Evolutionary conservation across 2,888 invertebrate genomes (phyloP).

Genomic region (Diadegma fenestrale): DNA sequence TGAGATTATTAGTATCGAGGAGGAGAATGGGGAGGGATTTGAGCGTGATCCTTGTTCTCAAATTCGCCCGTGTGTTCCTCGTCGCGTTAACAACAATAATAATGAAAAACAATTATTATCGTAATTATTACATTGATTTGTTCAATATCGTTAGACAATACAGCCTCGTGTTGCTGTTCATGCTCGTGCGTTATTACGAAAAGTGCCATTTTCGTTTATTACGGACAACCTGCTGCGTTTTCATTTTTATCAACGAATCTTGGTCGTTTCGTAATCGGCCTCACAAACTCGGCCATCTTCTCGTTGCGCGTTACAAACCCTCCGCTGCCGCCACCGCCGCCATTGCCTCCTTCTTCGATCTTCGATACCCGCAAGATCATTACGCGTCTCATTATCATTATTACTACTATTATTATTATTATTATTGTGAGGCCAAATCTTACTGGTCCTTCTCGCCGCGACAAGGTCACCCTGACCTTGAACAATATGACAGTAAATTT

Average conservation of each 20-base stretch:
- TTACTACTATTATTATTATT: constrained; percentile 21
- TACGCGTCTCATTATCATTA: neutral
- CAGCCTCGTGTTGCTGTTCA: constrained; percentile 19
- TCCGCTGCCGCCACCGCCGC: neutral
- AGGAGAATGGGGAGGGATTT: constrained; percentile 15
- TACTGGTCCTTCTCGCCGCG: neutral
- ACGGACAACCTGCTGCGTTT: neutral
- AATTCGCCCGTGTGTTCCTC: constrained; percentile 59
- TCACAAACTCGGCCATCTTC: neutral
- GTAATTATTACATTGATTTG: constrained; percentile 50
- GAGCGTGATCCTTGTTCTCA: constrained; percentile 33
- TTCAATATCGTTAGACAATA: constrained; percentile 9
- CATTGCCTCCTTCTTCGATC: constrained; percentile 10
- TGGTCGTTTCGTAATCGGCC: constrained; percentile 7
- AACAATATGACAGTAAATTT: neutral
- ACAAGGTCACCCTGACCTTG: neutral
- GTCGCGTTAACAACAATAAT: constrained; percentile 35
- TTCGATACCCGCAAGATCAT: neutral
- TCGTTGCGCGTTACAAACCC: constrained; percentile 1
- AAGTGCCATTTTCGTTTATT: neutral
- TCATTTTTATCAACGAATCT: constrained; percentile 12
- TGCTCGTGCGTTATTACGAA: constrained; percentile 4
- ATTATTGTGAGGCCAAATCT: constrained; percentile 1
- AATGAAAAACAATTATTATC: constrained; percentile 46
- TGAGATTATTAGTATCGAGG: constrained; percentile 6